Percentiles rank a stretch among this genome's conserved stretches.
phyloP scores from a whole-genome alignment of 2,888 invertebrate genomes.

The Corythucha ciliata region DNA sequence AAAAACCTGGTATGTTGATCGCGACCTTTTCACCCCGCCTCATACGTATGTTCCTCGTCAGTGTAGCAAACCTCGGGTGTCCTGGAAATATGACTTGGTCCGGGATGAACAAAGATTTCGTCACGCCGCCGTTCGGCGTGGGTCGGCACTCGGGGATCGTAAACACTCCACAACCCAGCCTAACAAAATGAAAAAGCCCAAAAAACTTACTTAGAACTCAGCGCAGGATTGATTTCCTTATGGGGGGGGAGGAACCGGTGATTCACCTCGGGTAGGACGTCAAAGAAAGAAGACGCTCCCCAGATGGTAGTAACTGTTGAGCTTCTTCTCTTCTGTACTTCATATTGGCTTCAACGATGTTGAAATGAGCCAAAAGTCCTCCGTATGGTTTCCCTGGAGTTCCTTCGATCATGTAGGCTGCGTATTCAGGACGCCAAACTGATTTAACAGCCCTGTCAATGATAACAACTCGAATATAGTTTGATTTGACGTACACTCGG shows the following conservation, averaged over 20 bases:
- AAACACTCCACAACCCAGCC: conserved; percentile 81
- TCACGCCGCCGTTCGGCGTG: conserved; percentile 60
- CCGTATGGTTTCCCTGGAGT: conserved; percentile 96
- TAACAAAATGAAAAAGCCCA: conserved; percentile 37
- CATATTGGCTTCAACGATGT: conserved; percentile 98
- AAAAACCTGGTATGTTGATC: conserved; percentile 87
- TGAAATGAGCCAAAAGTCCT: conserved; percentile 89
- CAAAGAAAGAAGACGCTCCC: conserved; percentile 80
- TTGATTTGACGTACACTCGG: too few relatives aligned
- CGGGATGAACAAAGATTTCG: conserved; percentile 83
- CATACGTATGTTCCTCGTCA: conserved; percentile 85
- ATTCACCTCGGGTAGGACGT: conserved; percentile 88
- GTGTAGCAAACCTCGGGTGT: conserved; percentile 91
- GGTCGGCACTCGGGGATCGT: conserved; percentile 71
- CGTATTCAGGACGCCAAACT: conserved; percentile 96
- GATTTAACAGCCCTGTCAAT: conserved; percentile 60
- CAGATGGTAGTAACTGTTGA: conserved; percentile 59
- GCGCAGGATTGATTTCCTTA: not conserved
- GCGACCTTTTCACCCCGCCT: conserved; percentile 90
- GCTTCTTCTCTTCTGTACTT: conserved; percentile 76
- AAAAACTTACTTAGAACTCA: not conserved
- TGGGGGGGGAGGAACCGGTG: not conserved
- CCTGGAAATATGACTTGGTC: conserved; percentile 88
- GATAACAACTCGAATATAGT: too few relatives aligned
- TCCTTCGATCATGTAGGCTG: conserved; percentile 98